Evolutionary conservation across 2,113 vertebrate species (phyloP).

Genomic region (Mormoops blainvillei): DNA sequence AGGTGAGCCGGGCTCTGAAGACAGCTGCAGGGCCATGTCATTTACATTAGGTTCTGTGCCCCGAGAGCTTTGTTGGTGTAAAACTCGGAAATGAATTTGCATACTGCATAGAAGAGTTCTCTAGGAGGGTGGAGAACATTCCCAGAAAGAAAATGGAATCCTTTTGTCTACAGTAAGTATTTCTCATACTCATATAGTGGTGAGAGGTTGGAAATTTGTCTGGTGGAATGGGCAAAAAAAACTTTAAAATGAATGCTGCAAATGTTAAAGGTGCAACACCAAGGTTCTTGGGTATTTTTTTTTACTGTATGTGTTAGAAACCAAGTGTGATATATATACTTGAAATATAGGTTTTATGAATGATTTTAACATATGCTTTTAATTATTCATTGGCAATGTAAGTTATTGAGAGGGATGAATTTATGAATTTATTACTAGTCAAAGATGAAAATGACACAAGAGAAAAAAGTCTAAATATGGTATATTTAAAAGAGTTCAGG

Average conservation of each 20-base stretch:
- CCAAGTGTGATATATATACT: not conserved
- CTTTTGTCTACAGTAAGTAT: slow-evolving; percentile 83
- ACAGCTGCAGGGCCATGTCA: slow-evolving; percentile 72
- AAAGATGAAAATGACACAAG: slow-evolving; percentile 54
- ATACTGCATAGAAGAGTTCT: slow-evolving; percentile 68
- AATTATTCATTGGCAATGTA: slow-evolving; percentile 70
- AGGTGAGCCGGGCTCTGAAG: slow-evolving; percentile 62
- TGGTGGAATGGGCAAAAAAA: slow-evolving; percentile 39
- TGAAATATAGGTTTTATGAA: not conserved
- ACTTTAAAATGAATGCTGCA: slow-evolving; percentile 15
- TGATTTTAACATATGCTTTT: slow-evolving; percentile 45
- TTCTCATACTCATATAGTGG: slow-evolving; percentile 1
- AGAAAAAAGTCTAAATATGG: slow-evolving; percentile 50
- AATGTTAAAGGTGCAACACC: not conserved
- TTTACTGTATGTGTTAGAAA: slow-evolving; percentile 1
- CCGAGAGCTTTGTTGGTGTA: slow-evolving; percentile 62
- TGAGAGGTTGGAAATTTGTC: slow-evolving; percentile 71
- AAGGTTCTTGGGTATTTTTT: slow-evolving; percentile 29
- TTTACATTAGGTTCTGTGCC: slow-evolving; percentile 58
- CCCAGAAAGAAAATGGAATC: slow-evolving; percentile 80
- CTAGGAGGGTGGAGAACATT: slow-evolving; percentile 75
- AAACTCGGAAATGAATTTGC: slow-evolving; percentile 60
- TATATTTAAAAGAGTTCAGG: slow-evolving; percentile 3
- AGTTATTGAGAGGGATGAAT: slow-evolving; percentile 73
- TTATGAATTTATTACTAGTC: slow-evolving; percentile 63